Evolutionary conservation across 2,113 vertebrate species (phyloP).

Genomic region (Rhagologus leucostigma): DNA sequence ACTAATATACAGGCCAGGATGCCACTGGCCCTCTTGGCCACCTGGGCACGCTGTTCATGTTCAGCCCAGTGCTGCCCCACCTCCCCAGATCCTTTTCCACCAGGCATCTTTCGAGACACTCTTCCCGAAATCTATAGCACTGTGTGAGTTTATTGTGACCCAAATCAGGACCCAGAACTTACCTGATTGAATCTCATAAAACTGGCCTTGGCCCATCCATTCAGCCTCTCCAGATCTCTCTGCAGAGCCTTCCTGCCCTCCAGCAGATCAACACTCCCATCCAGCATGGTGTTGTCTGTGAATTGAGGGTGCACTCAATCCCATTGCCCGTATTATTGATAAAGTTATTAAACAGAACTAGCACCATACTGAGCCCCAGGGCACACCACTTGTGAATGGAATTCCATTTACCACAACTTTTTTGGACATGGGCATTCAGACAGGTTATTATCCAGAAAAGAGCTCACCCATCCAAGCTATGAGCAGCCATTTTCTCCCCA

Average conservation of each 20-base stretch:
- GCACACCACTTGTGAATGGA: background rate
- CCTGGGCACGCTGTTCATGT: background rate
- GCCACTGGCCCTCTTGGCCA: background rate
- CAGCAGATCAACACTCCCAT: background rate
- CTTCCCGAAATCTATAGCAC: background rate
- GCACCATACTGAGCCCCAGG: background rate
- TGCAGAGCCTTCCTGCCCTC: background rate
- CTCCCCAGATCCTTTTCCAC: background rate
- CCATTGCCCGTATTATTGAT: background rate
- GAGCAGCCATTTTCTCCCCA: background rate
- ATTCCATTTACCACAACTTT: background rate
- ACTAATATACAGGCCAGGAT: background rate
- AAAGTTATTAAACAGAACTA: background rate
- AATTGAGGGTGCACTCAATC: background rate
- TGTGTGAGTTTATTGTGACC: background rate
- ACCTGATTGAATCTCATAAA: background rate
- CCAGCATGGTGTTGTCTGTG: background rate
- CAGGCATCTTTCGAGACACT: background rate
- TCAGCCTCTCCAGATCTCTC: background rate
- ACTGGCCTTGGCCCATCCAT: background rate
- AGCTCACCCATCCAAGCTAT: background rate
- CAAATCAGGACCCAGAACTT: background rate
- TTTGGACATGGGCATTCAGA: background rate
- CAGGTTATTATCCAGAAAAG: background rate
- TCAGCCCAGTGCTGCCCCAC: background rate